phyloP scores from a whole-genome alignment of 1,140 invertebrate species.

The Yoshiicerus persimilis region DNA sequence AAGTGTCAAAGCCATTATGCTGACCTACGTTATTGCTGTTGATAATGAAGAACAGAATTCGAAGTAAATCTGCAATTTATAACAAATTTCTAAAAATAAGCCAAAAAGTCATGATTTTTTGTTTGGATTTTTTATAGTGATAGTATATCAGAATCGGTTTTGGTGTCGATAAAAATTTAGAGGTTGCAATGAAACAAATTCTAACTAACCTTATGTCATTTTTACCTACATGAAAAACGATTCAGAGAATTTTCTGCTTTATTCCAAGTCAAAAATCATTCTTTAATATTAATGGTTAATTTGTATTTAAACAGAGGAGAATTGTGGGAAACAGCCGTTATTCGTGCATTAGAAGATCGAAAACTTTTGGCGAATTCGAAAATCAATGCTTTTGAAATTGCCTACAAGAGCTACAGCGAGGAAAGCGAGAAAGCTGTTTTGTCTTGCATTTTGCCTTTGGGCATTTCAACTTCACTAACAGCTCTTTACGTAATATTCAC shows the following conservation, averaged over 20 bases:
- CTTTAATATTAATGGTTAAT: no score
- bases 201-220: background rate
- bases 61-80: background rate
- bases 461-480: background rate
- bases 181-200: background rate
- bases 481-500: background rate
- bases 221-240: background rate
- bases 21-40: constrained; percentile 78
- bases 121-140: no score
- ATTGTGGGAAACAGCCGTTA: background rate
- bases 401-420: background rate
- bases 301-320: background rate
- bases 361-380: background rate
- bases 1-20: constrained; percentile 75
- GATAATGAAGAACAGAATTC: background rate
- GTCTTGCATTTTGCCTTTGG: background rate
- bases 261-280: no score
- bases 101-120: background rate
- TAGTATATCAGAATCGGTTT: background rate
- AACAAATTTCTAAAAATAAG: no score
- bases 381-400: background rate
- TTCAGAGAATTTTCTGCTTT: no score
- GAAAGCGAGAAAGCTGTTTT: background rate
- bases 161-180: no score
- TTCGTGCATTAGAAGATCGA: background rate